Evolutionary conservation across 2,797 vertebrate species (phyloP), one percentile per base, ranked within the genome.

Genomic region (Melanogrammus aeglefinus): DNA sequence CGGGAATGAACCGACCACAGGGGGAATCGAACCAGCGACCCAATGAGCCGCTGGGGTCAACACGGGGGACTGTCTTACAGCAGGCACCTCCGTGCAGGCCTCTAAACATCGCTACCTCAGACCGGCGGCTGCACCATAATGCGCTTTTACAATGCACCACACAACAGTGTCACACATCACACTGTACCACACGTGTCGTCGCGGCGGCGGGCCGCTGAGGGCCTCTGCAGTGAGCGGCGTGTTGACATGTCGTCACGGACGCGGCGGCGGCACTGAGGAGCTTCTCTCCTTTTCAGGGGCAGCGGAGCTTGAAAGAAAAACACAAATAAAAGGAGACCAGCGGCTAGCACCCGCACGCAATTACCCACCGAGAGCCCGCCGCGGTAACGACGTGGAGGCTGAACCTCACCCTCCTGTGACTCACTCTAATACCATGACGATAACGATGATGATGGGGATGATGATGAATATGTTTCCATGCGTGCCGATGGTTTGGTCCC

Each of bases 231-330:
- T 84, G 77, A 81, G 84, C 88, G 85, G 81, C 86, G 36, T 87
- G 88, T 90, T 87, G 90, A 91, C 87, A 90, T 84, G 87, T 75
- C 39, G 47, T 85, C 31, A 2, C 29, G 29, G 29, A 1, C 1
- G 31, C 2, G 2, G 31, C 31, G 31, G 31, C 31, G 31, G 31
- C 31, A 82, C 83, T 86, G 79, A 87, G 79, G 79, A 84, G 82
- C 51, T 66, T 75, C 82, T 88, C 86, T 88, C 89, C 88, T 90
- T 88, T 89, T 79, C 86, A 89, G 83, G 77, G 1, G 87, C 88
- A 88, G 81, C 81, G 31, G 87, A 92, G 88, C 92, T 86, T 91
- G 90, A 92, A 90, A 84, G 82, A 86, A 90, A 87, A 90, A 85
- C 89, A 88, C 87, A 90, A 92, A 90, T 87, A 87, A 88, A 90